These are phyloP conservation scores for Harpegnathos saltator DNA, from an alignment of 1,140 invertebrate genomes.

Conservation along the genomic window DNA sequence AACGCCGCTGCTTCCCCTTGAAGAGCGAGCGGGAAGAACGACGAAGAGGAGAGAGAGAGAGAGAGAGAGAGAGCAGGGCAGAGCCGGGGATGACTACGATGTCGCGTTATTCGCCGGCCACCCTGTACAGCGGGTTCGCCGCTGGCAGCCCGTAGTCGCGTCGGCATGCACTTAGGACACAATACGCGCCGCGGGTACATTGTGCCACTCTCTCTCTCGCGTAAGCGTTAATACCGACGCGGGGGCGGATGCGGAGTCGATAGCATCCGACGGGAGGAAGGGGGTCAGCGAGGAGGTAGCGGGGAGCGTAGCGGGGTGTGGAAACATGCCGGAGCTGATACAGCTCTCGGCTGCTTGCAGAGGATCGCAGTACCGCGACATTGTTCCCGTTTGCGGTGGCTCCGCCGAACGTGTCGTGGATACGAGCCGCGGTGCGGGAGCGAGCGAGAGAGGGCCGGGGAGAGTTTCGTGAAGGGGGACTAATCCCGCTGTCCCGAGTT, in stretches of 20 bases:
- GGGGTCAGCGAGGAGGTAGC: background rate
- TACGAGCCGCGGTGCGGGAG: constrained; percentile 7
- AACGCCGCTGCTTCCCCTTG: constrained; percentile 27
- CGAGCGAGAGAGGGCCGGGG: background rate
- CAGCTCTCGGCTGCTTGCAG: constrained; percentile 64
- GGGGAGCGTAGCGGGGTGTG: constrained; percentile 4
- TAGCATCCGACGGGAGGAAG: constrained; percentile 5
- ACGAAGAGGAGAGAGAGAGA: too few species aligned
- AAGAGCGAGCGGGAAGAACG: too few species aligned
- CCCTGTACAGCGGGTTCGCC: constrained; percentile 50
- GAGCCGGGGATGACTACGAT: constrained; percentile 1
- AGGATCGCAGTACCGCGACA: constrained; percentile 70
- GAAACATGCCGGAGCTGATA: constrained; percentile 54
- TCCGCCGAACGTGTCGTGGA: constrained; percentile 64
- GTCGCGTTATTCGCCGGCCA: constrained; percentile 58
- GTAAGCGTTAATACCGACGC: constrained; percentile 56
- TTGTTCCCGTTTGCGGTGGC: constrained; percentile 67
- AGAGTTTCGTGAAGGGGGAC: background rate
- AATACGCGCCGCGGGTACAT: constrained; percentile 52
- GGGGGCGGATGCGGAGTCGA: constrained; percentile 24
- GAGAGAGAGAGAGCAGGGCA: too few species aligned
- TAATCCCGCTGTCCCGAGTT: constrained; percentile 62
- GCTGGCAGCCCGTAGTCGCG: constrained; percentile 61
- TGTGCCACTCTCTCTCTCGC: constrained; percentile 48
- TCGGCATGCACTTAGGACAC: constrained; percentile 71